Evolutionary conservation across 2,888 invertebrate species (phyloP), one percentile per base, ranked within the genome.

Genomic region (Ectropis crepuscularia): DNA sequence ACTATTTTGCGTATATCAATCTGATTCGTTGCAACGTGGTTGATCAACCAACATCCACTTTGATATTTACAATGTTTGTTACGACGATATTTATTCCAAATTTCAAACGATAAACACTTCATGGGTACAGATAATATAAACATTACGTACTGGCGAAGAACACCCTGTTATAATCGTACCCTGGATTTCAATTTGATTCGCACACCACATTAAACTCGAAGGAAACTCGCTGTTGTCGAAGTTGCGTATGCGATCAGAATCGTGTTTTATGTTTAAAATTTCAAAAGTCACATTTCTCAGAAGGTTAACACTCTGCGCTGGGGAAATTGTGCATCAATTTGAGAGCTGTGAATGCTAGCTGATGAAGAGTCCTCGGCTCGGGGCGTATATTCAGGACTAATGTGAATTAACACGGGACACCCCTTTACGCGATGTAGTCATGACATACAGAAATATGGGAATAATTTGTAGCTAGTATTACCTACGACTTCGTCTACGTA

Each of bases 281-380:
- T 48, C 38, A 53, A 38, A 49, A 53, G 8, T 48, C 47, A 37
- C 42, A 28, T 48, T 47, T 49, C 41, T 36, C 38, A 43, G 50
- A 58, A 50, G 50, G 50, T 63, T 36, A n/a, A 36, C 36, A n/a
- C 55, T 37, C 48, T 46, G 49, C 16, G 36, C 54, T 50, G 41
- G 49, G 28, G 6, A 45, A 59, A 6, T 37, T 42, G 45, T 54
- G 53, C 57, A 57, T 49, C 57, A 61, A 28, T 61, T 65, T 64
- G 64, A 65, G 53, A 57, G 48, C 48, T 6, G 47, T 65, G 71
- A 71, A 69, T 71, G 51, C 46, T 43, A 59, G 63, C 37, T 69
- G 69, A 71, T 69, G 69, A 69, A 69, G 68, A 59, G 69, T 71
- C 57, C 61, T 65, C 51, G 45, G 61, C 50, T 43, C 16, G 48